Percentiles rank a stretch among this genome's conserved stretches.
phyloP scores from a whole-genome alignment of 2,888 invertebrate species.

The Sturmia bella region DNA sequence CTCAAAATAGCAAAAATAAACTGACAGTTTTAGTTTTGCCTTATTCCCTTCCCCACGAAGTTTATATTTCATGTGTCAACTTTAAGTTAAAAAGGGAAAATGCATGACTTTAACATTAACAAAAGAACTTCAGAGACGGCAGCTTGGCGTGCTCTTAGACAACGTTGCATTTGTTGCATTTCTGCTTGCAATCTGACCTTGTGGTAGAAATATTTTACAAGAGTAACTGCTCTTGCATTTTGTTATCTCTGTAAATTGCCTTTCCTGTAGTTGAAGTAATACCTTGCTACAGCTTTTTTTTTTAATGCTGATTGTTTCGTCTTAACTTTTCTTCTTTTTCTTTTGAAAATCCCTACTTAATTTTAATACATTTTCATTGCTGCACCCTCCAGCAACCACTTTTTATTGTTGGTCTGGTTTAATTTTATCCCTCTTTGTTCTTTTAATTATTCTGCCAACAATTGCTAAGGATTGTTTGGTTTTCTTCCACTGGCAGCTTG shows the following conservation, averaged over 20 bases:
- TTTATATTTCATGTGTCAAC: constrained; percentile 43
- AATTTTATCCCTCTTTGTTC: constrained; percentile 33
- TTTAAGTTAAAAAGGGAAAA: constrained; percentile 26
- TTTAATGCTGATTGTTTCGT: background rate
- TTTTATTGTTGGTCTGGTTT: background rate
- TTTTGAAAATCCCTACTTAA: constrained; percentile 17
- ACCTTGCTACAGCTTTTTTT: background rate
- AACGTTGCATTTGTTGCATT: no score
- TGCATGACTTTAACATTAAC: constrained; percentile 25
- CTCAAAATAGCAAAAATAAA: constrained; percentile 23
- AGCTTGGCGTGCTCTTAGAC: no score
- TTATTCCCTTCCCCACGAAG: constrained; percentile 12
- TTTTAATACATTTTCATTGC: constrained; percentile 42
- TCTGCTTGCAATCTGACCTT: no score
- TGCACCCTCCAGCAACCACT: background rate
- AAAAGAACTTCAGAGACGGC: no score
- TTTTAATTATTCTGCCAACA: constrained; percentile 53
- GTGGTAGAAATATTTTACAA: no score
- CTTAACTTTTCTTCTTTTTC: constrained; percentile 16
- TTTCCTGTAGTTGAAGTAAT: background rate
- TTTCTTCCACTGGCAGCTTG: constrained; percentile 1
- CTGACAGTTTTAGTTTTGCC: constrained; percentile 42
- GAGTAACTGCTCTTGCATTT: no score
- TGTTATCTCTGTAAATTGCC: background rate
- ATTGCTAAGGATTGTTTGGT: constrained; percentile 18